These are phyloP conservation scores for Diploptera punctata DNA, from an alignment of 2,888 invertebrate genomes.

Conservation along the genomic window DNA sequence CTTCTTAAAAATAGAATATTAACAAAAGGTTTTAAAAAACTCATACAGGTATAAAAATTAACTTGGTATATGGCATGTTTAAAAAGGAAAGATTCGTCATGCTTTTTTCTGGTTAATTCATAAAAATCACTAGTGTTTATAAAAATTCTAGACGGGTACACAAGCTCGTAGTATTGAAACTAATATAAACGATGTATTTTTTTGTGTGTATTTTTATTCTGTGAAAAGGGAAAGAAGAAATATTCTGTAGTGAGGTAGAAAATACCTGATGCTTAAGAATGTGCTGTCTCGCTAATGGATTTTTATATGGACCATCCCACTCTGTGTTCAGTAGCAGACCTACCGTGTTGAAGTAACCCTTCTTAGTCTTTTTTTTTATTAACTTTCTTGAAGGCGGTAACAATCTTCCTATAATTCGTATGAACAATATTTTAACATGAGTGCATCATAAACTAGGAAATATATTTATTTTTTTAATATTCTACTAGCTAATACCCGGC, in stretches of 20 bases:
- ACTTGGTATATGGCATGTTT: background rate
- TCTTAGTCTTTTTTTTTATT: slow-evolving; percentile 1
- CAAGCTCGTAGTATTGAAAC: background rate
- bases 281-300: slow-evolving; percentile 19
- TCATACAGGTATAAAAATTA: slow-evolving; percentile 24
- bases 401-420: too few relatives aligned
- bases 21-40: slow-evolving; percentile 17
- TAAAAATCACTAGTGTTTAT: slow-evolving; percentile 19
- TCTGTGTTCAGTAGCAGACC: slow-evolving; percentile 8
- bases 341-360: background rate
- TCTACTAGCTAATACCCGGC: too few relatives aligned
- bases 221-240: background rate
- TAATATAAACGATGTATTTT: background rate
- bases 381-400: too few relatives aligned
- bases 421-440: too few relatives aligned
- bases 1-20: slow-evolving; percentile 15
- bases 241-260: background rate
- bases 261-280: background rate
- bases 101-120: slow-evolving; percentile 11
- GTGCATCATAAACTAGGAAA: too few relatives aligned
- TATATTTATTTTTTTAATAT: too few relatives aligned
- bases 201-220: background rate
- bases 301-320: slow-evolving; percentile 5
- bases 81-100: slow-evolving; percentile 10
- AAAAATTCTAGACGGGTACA: background rate